A percentile compares a stretch with the other conserved stretches of the same genome.
Conservation (phyloP, 2,113 vertebrate species). For the Chiloscyllium plagiosum region DNA sequence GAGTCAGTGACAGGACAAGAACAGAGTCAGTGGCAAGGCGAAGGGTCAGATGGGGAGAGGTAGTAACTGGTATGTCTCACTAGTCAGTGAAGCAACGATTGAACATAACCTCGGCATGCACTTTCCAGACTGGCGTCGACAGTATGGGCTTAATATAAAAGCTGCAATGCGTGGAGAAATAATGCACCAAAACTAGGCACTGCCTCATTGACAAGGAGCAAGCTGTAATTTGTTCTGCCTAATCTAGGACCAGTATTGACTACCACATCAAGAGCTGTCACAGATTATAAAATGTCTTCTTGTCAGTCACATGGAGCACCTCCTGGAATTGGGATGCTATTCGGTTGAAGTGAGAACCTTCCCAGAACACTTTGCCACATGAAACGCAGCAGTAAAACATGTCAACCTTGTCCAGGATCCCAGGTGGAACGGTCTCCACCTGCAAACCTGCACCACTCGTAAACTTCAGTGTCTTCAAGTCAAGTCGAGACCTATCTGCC, state of each 20-base stretch:
- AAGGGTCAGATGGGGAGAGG: neutral
- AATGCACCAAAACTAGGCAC: neutral
- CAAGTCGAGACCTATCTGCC: conserved; percentile 46
- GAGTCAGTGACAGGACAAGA: neutral
- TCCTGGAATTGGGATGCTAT: conserved; percentile 63
- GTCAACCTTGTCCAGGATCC: conserved; percentile 55
- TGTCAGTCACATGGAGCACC: conserved; percentile 47
- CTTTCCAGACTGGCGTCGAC: neutral
- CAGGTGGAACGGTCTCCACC: conserved; percentile 54
- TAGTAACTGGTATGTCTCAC: neutral
- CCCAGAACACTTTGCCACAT: conserved; percentile 85
- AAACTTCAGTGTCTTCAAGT: conserved; percentile 29
- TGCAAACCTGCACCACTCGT: conserved; percentile 50
- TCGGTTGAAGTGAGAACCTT: conserved; percentile 70
- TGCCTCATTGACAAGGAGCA: neutral
- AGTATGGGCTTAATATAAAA: neutral
- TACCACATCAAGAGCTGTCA: neutral
- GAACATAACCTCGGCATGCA: too few relatives aligned
- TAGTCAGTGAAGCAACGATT: too few relatives aligned
- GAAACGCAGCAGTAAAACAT: conserved; percentile 62
- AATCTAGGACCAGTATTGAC: neutral
- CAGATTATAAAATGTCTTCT: neutral
- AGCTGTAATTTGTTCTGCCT: neutral
- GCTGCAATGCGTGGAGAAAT: neutral
- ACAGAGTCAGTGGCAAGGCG: neutral